phyloP scores from a whole-genome alignment of 1,140 invertebrate species.

The Drosophila murphyi region DNA sequence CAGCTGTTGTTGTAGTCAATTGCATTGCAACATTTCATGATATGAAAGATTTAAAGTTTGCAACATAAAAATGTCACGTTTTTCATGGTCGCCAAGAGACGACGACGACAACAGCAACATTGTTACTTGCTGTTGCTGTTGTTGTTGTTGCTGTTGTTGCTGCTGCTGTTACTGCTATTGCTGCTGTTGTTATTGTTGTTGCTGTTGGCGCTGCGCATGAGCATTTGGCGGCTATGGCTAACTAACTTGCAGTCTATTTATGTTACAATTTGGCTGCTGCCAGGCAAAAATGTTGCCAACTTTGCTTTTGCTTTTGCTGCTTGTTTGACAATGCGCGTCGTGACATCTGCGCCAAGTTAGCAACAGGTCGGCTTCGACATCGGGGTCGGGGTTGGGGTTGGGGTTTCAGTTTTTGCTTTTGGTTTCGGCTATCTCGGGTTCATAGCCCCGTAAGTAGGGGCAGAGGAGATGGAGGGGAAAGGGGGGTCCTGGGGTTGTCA shows the following conservation, averaged over 20 bases:
- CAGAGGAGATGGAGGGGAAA: too few relatives aligned
- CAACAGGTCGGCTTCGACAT: conserved; percentile 47
- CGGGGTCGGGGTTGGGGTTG: not conserved
- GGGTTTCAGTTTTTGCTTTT: conserved; percentile 3
- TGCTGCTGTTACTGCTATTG: not conserved
- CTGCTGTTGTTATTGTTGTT: conserved; percentile 36
- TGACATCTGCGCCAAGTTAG: conserved; percentile 74
- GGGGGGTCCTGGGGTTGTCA: too few relatives aligned
- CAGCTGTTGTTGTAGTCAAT: conserved; percentile 71
- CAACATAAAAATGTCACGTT: conserved; percentile 85
- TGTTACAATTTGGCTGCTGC: conserved; percentile 81
- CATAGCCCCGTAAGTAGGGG: not conserved
- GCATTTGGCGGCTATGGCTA: conserved; percentile 42
- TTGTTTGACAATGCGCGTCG: conserved; percentile 84
- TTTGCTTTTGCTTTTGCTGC: conserved; percentile 58
- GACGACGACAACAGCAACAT: conserved; percentile 48
- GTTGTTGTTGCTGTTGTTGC: conserved; percentile 50
- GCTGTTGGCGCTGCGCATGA: conserved; percentile 52
- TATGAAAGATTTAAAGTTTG: conserved; percentile 84
- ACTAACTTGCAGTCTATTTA: conserved; percentile 80
- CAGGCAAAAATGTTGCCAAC: conserved; percentile 77
- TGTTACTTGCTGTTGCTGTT: conserved; percentile 40
- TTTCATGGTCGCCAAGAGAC: conserved; percentile 84
- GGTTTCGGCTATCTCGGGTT: conserved; percentile 16
- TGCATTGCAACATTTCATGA: conserved; percentile 83